These are phyloP conservation scores for Bicyclus anynana DNA, from an alignment of 1,140 invertebrate genomes.

Conservation along the genomic window DNA sequence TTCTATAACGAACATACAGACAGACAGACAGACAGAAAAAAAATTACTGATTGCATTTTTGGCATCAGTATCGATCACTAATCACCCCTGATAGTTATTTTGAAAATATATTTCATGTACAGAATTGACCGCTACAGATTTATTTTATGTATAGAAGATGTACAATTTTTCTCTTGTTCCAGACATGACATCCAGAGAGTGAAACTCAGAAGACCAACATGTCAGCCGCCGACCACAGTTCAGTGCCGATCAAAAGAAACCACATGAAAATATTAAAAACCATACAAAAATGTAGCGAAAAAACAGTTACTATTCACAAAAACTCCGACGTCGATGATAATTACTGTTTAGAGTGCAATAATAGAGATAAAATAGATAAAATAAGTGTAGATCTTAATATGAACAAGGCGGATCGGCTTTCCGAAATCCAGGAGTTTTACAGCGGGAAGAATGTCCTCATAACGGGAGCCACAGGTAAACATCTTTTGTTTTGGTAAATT, in stretches of 20 bases:
- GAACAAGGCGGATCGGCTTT: slow-evolving; percentile 31
- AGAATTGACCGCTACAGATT: too few relatives aligned
- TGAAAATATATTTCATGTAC: too few relatives aligned
- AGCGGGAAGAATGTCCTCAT: slow-evolving; percentile 58
- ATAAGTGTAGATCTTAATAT: slow-evolving; percentile 24
- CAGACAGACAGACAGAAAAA: too few relatives aligned
- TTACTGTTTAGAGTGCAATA: slow-evolving; percentile 6
- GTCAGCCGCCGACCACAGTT: slow-evolving; percentile 14
- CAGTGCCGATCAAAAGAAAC: slow-evolving; percentile 6
- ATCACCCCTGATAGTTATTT: too few relatives aligned
- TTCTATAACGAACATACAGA: too few relatives aligned
- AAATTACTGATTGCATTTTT: too few relatives aligned
- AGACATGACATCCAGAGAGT: slow-evolving; percentile 32
- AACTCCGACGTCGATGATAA: slow-evolving; percentile 13
- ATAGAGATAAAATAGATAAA: slow-evolving; percentile 5
- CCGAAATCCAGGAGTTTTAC: slow-evolving; percentile 56
- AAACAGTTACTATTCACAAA: slow-evolving; percentile 13
- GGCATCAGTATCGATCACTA: too few relatives aligned
- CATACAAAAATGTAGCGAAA: not conserved
- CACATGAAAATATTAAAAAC: slow-evolving; percentile 7
- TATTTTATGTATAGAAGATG: too few relatives aligned
- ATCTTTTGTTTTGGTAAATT: slow-evolving; percentile 3
- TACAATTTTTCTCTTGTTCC: slow-evolving; percentile 20
- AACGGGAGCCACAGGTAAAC: slow-evolving; percentile 58
- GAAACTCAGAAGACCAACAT: slow-evolving; percentile 19